These are phyloP conservation scores for Unio delphinus DNA, from an alignment of 2,888 invertebrate species.

Conservation along the genomic window DNA sequence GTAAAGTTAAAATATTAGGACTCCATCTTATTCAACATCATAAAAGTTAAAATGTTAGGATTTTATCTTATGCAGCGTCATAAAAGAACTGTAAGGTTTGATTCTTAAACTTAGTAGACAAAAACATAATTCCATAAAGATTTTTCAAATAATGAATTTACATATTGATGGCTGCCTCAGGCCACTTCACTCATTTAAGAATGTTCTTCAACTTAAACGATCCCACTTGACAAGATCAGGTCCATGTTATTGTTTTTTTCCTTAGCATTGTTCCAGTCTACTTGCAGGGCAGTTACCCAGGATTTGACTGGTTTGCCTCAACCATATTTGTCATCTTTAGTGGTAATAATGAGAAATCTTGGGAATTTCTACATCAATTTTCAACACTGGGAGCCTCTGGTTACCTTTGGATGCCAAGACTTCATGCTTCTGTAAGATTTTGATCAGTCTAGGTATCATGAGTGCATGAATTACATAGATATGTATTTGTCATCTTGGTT, in stretches of 20 bases:
- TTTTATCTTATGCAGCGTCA: too few species aligned
- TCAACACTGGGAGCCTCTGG: slow-evolving; percentile 66
- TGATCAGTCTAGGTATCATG: too few species aligned
- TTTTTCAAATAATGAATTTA: too few species aligned
- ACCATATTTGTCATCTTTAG: slow-evolving; percentile 67
- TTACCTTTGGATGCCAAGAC: slow-evolving; percentile 67
- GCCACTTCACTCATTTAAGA: background rate
- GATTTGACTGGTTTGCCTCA: slow-evolving; percentile 71
- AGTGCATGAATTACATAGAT: too few species aligned
- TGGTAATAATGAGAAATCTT: slow-evolving; percentile 63
- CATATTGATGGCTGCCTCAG: background rate
- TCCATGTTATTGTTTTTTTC: slow-evolving; percentile 2
- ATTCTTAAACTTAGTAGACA: too few species aligned
- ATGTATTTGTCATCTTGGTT: too few species aligned
- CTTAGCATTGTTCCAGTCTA: slow-evolving; percentile 45
- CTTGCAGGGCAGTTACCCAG: slow-evolving; percentile 55
- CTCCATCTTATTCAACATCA: too few species aligned
- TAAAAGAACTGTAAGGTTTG: too few species aligned
- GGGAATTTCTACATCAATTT: slow-evolving; percentile 67
- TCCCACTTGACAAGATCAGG: background rate
- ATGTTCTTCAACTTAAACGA: background rate
- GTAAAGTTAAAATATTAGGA: too few species aligned
- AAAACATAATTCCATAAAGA: too few species aligned
- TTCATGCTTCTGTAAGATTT: slow-evolving; percentile 65
- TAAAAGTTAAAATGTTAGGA: too few species aligned